phyloP scores from a whole-genome alignment of 2,113 vertebrate genomes.

The Passer montanus region DNA sequence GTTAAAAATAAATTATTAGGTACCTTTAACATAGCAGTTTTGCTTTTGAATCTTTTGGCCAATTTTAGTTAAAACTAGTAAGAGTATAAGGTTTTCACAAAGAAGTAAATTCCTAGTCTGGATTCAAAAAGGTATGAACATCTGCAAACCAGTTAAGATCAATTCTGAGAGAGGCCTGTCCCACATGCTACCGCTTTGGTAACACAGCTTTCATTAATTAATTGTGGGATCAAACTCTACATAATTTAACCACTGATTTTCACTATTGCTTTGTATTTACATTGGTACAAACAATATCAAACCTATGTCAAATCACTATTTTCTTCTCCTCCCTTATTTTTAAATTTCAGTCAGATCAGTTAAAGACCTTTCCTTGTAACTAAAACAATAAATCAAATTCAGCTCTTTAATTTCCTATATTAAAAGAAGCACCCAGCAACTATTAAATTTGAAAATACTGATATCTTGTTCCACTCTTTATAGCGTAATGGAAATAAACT shows the following conservation, averaged over 20 bases:
- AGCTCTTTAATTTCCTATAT: background rate
- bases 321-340: background rate
- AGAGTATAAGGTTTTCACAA: background rate
- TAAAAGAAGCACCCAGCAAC: background rate
- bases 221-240: background rate
- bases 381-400: background rate
- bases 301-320: accelerated
- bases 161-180: background rate
- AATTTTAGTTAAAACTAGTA: background rate
- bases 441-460: background rate
- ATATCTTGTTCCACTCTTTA: background rate
- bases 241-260: background rate
- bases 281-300: background rate
- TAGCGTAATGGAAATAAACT: background rate
- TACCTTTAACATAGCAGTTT: background rate
- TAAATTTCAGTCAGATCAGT: background rate
- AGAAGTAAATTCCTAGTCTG: background rate
- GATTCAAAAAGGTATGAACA: background rate
- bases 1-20: background rate
- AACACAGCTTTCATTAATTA: background rate
- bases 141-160: background rate
- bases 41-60: background rate
- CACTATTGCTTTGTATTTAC: background rate
- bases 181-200: background rate
- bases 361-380: background rate